Conservation (phyloP, 2,888 invertebrate genomes). For the Limnephilus auricula region DNA sequence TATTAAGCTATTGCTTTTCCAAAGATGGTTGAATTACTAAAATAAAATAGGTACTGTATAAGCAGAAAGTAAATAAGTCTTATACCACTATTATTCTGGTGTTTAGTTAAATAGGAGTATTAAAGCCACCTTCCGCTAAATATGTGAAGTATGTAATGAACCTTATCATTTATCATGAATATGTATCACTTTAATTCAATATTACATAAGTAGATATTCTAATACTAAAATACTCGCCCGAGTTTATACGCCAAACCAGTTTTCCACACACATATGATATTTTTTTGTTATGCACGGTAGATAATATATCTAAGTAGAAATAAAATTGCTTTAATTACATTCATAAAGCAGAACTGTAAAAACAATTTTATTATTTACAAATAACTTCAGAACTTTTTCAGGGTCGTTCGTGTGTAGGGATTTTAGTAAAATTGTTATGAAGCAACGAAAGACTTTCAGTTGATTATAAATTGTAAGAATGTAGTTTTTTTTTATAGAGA, state of each 20-base stretch:
- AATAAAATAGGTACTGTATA: background rate
- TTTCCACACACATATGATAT: background rate
- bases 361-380: background rate
- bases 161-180: background rate
- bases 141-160: background rate
- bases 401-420: background rate
- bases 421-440: too few species aligned
- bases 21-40: too few species aligned
- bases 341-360: background rate
- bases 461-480: too few species aligned
- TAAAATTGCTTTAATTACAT: background rate
- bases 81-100: background rate
- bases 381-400: background rate
- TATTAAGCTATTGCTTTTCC: too few species aligned
- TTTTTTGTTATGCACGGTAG: background rate
- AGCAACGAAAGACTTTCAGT: too few species aligned
- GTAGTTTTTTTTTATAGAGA: too few species aligned
- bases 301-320: background rate
- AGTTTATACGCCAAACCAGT: background rate
- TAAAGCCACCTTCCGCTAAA: background rate
- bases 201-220: background rate
- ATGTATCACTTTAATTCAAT: background rate
- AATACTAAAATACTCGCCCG: background rate
- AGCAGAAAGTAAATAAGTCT: too few species aligned
- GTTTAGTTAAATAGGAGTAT: background rate